Conservation (phyloP, 2,888 invertebrate species). For the Orthosia cruda region DNA sequence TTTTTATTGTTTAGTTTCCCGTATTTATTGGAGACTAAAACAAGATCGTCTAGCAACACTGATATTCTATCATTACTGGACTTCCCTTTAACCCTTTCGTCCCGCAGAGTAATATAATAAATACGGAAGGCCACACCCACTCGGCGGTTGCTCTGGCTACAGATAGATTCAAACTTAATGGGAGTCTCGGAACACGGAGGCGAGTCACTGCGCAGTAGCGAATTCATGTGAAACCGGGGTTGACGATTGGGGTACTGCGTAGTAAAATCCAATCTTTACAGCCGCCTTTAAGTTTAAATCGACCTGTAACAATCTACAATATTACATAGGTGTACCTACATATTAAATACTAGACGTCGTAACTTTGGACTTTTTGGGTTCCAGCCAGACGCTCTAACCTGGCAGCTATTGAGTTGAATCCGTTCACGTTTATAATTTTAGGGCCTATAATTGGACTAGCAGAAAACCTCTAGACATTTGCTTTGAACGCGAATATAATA, state of each 20-base stretch:
- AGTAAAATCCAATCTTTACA: too few species aligned
- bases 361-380: not conserved
- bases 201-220: too few species aligned
- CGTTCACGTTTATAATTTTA: not conserved
- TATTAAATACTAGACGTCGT: not conserved
- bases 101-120: too few species aligned
- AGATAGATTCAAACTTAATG: too few species aligned
- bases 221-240: too few species aligned
- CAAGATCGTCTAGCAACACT: slow-evolving; percentile 26
- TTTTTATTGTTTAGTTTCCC: not conserved
- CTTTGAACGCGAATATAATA: not conserved
- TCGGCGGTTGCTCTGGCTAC: too few species aligned
- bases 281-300: too few species aligned
- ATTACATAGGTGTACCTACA: too few species aligned
- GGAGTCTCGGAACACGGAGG: too few species aligned
- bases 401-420: not conserved
- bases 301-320: too few species aligned
- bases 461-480: not conserved
- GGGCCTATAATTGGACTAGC: not conserved
- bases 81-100: not conserved
- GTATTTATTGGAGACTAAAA: not conserved
- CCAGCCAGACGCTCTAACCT: not conserved
- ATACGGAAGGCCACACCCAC: too few species aligned
- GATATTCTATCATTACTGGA: not conserved
- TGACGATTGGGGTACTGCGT: too few species aligned